These are phyloP conservation scores for Peromyscus californicus DNA, from an alignment of 2,113 vertebrate genomes.

Conservation along the genomic window DNA sequence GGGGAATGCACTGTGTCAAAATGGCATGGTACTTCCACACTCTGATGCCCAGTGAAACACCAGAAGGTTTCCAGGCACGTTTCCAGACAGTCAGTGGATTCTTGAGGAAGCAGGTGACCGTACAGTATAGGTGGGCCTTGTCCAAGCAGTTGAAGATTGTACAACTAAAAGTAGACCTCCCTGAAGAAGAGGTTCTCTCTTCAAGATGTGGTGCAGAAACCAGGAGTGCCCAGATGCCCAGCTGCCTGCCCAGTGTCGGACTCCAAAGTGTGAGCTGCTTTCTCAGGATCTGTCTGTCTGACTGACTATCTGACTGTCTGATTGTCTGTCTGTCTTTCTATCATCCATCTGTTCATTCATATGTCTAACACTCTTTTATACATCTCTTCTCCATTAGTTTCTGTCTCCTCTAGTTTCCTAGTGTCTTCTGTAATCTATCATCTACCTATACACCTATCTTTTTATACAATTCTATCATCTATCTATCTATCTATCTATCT, in stretches of 20 bases:
- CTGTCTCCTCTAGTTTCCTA: not conserved
- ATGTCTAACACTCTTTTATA: not conserved
- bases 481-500: not conserved
- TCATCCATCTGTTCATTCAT: not conserved
- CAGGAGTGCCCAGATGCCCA: not conserved
- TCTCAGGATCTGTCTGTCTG: not conserved
- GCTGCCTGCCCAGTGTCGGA: no score
- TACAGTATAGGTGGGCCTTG: not conserved
- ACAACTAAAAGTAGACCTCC: not conserved
- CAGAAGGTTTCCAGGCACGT: accelerated
- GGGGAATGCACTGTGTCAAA: not conserved
- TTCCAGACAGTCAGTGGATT: no score
- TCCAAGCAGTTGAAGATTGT: not conserved
- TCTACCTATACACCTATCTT: not conserved
- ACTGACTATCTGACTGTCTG: not conserved
- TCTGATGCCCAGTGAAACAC: no score
- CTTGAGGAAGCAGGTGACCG: no score
- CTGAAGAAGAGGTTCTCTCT: not conserved
- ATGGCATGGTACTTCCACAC: not conserved
- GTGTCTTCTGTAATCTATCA: not conserved
- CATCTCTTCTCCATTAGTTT: not conserved
- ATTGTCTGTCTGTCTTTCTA: not conserved
- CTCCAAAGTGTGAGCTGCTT: not conserved
- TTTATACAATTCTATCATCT: not conserved
- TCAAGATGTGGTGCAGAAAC: not conserved